Conservation (phyloP, 2,888 invertebrate species). For the Apodemia mormo region DNA sequence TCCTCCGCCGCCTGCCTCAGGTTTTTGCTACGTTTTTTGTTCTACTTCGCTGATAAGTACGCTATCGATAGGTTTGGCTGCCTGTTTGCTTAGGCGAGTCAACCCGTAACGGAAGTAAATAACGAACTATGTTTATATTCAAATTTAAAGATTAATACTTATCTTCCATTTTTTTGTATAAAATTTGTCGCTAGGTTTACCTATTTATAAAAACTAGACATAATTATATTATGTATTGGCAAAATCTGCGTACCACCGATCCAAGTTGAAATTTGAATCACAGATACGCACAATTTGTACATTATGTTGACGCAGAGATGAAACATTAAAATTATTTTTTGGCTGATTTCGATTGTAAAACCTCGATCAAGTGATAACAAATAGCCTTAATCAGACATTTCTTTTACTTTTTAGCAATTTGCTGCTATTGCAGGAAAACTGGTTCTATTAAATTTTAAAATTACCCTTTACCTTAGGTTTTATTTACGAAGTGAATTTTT, state of each 20-base stretch:
- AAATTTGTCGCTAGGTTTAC: too few relatives aligned
- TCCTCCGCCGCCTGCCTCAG: constrained; percentile 67
- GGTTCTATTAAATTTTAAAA: not conserved
- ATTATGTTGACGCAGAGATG: too few relatives aligned
- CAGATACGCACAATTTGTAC: too few relatives aligned
- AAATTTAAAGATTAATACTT: not conserved
- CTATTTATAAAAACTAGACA: too few relatives aligned
- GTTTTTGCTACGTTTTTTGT: constrained; percentile 75
- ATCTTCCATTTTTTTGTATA: too few relatives aligned
- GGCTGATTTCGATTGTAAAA: too few relatives aligned
- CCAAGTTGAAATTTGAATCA: too few relatives aligned
- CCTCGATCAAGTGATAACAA: too few relatives aligned
- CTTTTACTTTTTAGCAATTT: not conserved
- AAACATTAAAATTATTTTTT: too few relatives aligned
- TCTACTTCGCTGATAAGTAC: constrained; percentile 69
- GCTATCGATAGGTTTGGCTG: constrained; percentile 75
- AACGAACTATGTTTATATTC: constrained; percentile 29
- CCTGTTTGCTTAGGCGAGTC: constrained; percentile 73
- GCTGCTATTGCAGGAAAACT: not conserved
- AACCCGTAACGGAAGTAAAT: constrained; percentile 69
- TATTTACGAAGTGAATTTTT: constrained; percentile 24
- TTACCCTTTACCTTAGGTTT: not conserved
- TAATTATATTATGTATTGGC: too few relatives aligned
- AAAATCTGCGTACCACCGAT: too few relatives aligned
- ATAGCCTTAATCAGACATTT: not conserved